Conservation (phyloP, 2,113 vertebrate species). For the Fregetta grallaria region DNA sequence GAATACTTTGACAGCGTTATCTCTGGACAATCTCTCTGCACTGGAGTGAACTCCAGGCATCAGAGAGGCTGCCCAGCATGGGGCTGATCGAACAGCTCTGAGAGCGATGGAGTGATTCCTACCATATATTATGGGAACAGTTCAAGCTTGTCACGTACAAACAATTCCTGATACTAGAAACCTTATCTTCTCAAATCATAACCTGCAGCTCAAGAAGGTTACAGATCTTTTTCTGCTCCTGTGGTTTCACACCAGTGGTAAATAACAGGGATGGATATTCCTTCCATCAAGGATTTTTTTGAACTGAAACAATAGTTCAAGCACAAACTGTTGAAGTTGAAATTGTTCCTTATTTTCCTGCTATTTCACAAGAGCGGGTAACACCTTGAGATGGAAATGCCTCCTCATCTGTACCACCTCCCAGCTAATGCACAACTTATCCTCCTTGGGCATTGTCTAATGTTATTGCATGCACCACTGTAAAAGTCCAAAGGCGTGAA, state of each 20-base stretch:
- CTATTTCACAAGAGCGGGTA: background rate
- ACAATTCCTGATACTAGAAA: background rate
- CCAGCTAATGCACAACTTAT: background rate
- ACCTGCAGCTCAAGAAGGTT: background rate
- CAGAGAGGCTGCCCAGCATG: background rate
- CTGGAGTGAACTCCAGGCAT: background rate
- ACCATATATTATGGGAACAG: background rate
- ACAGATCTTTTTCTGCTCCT: background rate
- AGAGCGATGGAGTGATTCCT: background rate
- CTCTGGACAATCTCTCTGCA: background rate
- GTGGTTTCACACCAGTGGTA: background rate
- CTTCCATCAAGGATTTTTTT: background rate
- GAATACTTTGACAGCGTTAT: background rate
- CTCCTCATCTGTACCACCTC: background rate
- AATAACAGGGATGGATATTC: background rate
- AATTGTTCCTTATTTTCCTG: background rate
- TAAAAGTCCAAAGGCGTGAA: background rate
- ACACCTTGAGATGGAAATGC: background rate
- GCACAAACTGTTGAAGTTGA: background rate
- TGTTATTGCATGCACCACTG: rapidly evolving
- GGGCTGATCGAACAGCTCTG: background rate
- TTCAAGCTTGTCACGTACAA: background rate
- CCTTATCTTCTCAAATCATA: background rate
- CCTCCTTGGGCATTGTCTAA: background rate
- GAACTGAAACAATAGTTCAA: background rate